Evolutionary conservation across 2,888 invertebrate genomes (phyloP), one percentile per base, ranked within the genome.

Genomic region (Leptopilina syphax): DNA sequence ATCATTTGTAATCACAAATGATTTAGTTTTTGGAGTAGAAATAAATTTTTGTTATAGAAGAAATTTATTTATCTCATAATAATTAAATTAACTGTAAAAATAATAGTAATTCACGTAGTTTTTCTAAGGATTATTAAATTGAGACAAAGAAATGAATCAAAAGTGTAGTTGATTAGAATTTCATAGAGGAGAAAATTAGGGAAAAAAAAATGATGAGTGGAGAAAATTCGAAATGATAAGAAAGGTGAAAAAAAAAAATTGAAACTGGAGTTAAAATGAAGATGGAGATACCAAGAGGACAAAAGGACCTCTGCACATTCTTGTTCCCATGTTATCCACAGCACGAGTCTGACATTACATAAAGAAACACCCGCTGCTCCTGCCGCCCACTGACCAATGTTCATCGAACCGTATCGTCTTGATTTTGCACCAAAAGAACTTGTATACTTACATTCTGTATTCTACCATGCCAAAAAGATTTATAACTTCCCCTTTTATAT

Each of bases 331-430:
- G 86, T 87, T 87, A 78, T 80, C 77, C 79, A 63, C 47, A 80
- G 82, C 83, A 85, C 84, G 83, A 85, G 83, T 81, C 85, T 83
- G 82, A 81, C 81, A 84, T 83, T 81, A 84, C 83, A 86, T 87
- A 89, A 87, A 87, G 57, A 57, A 73, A 81, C 67, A 84, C 80
- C 79, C 82, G 83, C 85, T 86, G 84, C 65, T 83, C 79, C 79
- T 82, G 82, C 85, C 86, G 84, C 85, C 87, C 86, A 86, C 87
- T 88, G 84, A 82, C 81, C 67, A 80, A 80, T 85, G 86, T 78
- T 85, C 86, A 85, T 57, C 84, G 84, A 83, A 88, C 86, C 86
- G 85, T 85, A 57, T 60, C 73, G 73, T 41, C 54, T 70, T 70
- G 70, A 27, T 27, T 70, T 54, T 54, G 13, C 27, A 54, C 13